phyloP scores from a whole-genome alignment of 2,797 vertebrate genomes.

The Odontamblyopus rebecca region DNA sequence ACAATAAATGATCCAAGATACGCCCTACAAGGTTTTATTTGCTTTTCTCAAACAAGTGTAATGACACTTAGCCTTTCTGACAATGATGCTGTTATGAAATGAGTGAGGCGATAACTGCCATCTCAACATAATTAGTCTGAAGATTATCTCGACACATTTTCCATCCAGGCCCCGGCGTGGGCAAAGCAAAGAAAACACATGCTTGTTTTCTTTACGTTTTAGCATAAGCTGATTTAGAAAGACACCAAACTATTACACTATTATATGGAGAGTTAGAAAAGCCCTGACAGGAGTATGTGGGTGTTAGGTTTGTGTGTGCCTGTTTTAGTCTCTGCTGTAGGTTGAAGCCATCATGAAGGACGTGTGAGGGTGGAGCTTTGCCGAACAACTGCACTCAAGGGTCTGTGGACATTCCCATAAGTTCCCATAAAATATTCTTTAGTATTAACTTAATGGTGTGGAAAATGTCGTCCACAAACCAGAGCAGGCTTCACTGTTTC shows the following conservation, averaged over 20 bases:
- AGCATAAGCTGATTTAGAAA: constrained; percentile 27
- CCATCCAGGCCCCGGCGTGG: constrained; percentile 34
- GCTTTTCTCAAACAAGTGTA: background rate
- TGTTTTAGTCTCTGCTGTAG: constrained; percentile 46
- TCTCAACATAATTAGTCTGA: constrained; percentile 57
- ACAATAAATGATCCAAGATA: constrained; percentile 47
- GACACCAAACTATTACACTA: constrained; percentile 28
- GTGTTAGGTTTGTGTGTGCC: constrained; percentile 22
- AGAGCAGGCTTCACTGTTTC: constrained; percentile 50
- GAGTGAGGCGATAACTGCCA: constrained; percentile 29
- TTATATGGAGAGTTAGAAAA: constrained; percentile 43
- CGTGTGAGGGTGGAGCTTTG: constrained; percentile 28
- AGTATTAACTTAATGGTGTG: constrained; percentile 55
- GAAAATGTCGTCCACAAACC: constrained; percentile 46
- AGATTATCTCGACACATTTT: constrained; percentile 57
- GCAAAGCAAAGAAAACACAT: constrained; percentile 67
- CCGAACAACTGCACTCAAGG: constrained; percentile 25
- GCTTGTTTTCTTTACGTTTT: constrained; percentile 60
- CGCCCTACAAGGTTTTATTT: constrained; percentile 11
- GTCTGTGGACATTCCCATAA: constrained; percentile 41
- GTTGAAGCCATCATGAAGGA: constrained; percentile 42
- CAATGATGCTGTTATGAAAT: constrained; percentile 4
- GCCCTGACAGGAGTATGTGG: constrained; percentile 37
- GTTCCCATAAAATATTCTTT: constrained; percentile 49
- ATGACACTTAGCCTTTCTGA: background rate